Percentiles rank a stretch among this genome's conserved stretches.
Conservation (phyloP, 1,140 invertebrate species). For the Drosophila virilis region DNA sequence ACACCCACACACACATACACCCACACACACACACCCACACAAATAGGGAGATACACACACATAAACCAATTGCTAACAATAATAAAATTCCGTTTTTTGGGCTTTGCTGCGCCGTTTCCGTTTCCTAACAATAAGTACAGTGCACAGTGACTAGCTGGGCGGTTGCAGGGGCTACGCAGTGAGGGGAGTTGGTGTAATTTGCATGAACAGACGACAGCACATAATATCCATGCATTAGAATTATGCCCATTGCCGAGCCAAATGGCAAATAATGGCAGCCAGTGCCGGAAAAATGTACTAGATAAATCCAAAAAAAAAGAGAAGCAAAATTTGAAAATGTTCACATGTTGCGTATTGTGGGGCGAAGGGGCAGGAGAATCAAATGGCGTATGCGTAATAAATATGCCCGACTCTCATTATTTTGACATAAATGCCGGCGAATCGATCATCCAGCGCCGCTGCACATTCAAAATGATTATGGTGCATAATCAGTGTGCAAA, state of each 20-base stretch:
- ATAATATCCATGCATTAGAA: constrained; percentile 80
- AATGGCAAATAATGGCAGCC: constrained; percentile 60
- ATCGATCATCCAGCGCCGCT: constrained; percentile 57
- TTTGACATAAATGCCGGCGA: constrained; percentile 65
- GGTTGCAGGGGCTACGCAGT: background rate
- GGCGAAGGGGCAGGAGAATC: background rate
- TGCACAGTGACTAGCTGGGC: constrained; percentile 18
- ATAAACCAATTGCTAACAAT: constrained; percentile 72
- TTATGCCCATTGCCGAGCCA: constrained; percentile 56
- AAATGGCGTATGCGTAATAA: constrained; percentile 73
- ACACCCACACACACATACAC: too few species aligned
- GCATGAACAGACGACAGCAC: constrained; percentile 72
- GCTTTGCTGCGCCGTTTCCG: constrained; percentile 56
- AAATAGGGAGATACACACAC: constrained; percentile 18
- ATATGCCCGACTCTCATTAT: constrained; percentile 62
- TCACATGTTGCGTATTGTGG: constrained; percentile 24
- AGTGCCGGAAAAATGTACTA: constrained; percentile 50
- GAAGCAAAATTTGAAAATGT: constrained; percentile 33
- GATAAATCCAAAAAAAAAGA: constrained; percentile 58
- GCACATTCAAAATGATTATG: constrained; percentile 25
- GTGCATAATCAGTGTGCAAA: constrained; percentile 18
- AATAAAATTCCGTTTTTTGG: constrained; percentile 68
- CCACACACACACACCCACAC: constrained; percentile 31
- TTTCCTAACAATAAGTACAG: constrained; percentile 67
- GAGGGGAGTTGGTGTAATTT: constrained; percentile 54